Base-by-base conservation (phyloP, 2,113 vertebrate species). In the Nothoprocta pentlandii region DNA sequence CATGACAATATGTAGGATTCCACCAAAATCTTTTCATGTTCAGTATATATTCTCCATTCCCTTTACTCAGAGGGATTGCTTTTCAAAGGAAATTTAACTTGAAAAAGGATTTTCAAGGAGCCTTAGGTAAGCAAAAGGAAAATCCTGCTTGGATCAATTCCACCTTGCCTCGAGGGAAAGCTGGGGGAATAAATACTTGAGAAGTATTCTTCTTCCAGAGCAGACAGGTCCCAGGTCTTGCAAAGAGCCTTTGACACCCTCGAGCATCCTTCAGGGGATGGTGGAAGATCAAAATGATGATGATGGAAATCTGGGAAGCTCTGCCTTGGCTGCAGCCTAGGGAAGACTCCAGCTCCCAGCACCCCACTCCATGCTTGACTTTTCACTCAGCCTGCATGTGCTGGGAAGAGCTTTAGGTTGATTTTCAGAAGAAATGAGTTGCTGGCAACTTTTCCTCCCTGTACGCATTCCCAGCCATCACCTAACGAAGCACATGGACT, bases 201-300 rank as follows among this genome's bases (percentile, higher is more conserved):
- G 25, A 79, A 73, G 6, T 5, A 23, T 49, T 49, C 41, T 42
- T 80, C 56, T 70, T 80, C 15, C 44, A 67, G 42, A 77, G 68
- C 9, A 56, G 25, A 75, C 4, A 4, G 41, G 11, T 10, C n/a
- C 0, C 0, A 28, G n/a, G 23, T 14, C 67, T 64, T 54, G 63
- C 21, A 42, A n/a, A 26, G 41, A 71, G 30, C 7, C 14, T 58
- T 44, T 77, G 54, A 44, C 22, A 87, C 16, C 54, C 28, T 58
- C 54, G 17, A 32, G 28, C 54, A 58, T 58, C 54, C 54, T 58
- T 17, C 54, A 17, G 14, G 12, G 11, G 30, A 8, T 1, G 3
- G 53, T 34, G 58, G 25, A 74, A 70, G 66, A 21, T 41, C 53
- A 36, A 42, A 32, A 62, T 61, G 9, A 66, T 66, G 61, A 6